Base-by-base conservation (phyloP, 2,797 vertebrate species). In the Phrynocephalus forsythii region DNA sequence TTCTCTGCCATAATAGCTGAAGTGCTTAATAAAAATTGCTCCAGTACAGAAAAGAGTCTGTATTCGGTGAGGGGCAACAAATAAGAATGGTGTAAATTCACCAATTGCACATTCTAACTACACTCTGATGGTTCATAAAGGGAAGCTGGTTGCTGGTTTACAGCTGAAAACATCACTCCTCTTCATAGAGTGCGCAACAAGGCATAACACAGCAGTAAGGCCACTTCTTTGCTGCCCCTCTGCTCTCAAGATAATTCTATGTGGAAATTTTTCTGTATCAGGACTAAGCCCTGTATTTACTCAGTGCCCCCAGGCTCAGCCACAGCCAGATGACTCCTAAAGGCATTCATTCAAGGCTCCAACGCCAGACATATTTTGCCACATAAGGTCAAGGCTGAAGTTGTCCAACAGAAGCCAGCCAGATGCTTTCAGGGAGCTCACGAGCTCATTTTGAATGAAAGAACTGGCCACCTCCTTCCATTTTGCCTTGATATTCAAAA, bases 1-100 rank as follows among this genome's bases (percentile, higher is more conserved):
- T 93, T 83, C 84, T 84, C 60, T 69, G 84, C 63, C 78, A 44
- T 88, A 90, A 81, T 83, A 91, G 30, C 83, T 85, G 66, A 90
- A 85, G 52, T 89, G 69, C 86, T 88, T 82, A 76, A 6, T 87
- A 69, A 78, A 44, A 89, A 91, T 81, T 87, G 8, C 60, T 89
- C 83, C 67, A 81, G 75, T 52, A 38, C 83, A 79, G 77, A 84
- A 82, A 88, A 48, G 60, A 88, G 71, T 90, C 67, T 5, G 28
- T 20, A 88, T 69, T 0, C 67, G 30, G 2, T 80, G 24, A 90
- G 82, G 8, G 0, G 56, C n/a, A 89, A 75, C 1, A 1, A 73
- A 91, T 63, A 90, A 63, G 60, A 71, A 68, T 87, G 63, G 8
- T 0, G 75, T 86, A 67, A 83, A 7, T 76, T 77, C 13, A 83